Base-by-base conservation (phyloP, 1,140 invertebrate species). In the Pogonomyrmex californicus region DNA sequence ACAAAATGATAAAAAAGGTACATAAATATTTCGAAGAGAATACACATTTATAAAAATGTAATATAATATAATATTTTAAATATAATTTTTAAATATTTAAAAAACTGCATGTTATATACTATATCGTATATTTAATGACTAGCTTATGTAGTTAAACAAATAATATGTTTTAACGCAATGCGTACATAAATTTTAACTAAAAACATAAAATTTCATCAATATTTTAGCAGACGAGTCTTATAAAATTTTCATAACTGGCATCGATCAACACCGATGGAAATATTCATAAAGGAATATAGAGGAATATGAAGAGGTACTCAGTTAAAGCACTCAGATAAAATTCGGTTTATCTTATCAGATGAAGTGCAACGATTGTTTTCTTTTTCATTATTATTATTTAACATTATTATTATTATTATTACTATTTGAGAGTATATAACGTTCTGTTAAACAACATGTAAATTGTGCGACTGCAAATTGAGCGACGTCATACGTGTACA, bases 281-380 rank as follows among this genome's bases (percentile, higher is more conserved):
- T 23, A 23, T 23, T 23, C 23, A 23, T 23, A 23, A 23, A 23
- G 23, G 23, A 23, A 23, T 23, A 23, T 23, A 23, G 23, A 71
- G 51, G 6, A 12, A 17, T 49, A 1, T 7, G 1, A 33, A 65
- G 17, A 51, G 33, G 7, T 38, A 36, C 4, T 3, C 30, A 33
- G 30, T 68, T 54, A 51, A 68, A 54, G 47, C 54, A 68, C 9
- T 41, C 7, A 75, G n/a, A 68, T 54, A 68, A 68, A 68, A 68
- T 68, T 54, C 4, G 4, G 3, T 41, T 68, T 68, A 79, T 79
- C 47, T 79, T 56, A 54, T 79, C 62, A 7, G 68, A 12, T 51
- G 1, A 56, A 56, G 51, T 51, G 7, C 6, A 68, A 41, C 60
- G 4, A 51, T 41, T 79, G n/a, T 1, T 12, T 68, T 79, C 41